Evolutionary conservation across 2,797 vertebrate species (phyloP).

Genomic region (Pipistrellus pipistrellus): DNA sequence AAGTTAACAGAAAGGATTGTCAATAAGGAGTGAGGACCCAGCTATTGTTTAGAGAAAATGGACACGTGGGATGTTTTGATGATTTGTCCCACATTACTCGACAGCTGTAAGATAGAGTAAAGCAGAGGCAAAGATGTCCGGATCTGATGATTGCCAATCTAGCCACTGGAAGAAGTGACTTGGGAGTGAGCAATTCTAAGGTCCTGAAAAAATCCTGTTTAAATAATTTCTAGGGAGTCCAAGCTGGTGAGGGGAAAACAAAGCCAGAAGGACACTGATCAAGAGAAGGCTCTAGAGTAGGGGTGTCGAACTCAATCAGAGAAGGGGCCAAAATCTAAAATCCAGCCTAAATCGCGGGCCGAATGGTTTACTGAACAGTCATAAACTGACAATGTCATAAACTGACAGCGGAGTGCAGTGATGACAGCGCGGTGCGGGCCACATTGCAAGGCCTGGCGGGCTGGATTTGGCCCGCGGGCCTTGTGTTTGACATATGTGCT

Average conservation of each 20-base stretch:
- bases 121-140: neutral
- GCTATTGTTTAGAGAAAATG: neutral
- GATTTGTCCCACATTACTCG: neutral
- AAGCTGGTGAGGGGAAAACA: neutral
- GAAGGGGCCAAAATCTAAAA: too few relatives aligned
- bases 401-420: too few relatives aligned
- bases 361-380: too few relatives aligned
- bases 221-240: neutral
- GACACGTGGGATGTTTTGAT: neutral
- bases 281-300: conserved; percentile 17
- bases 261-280: neutral
- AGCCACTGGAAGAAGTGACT: neutral
- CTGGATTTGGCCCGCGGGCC: too few relatives aligned
- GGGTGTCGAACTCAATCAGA: too few relatives aligned
- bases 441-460: too few relatives aligned
- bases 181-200: neutral
- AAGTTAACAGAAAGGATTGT: neutral
- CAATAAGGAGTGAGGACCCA: neutral
- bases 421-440: too few relatives aligned
- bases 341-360: too few relatives aligned
- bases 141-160: neutral
- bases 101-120: neutral
- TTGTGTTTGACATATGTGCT: too few relatives aligned
- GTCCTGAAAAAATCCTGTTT: neutral
- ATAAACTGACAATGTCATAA: too few relatives aligned